Conservation (phyloP, 2,888 invertebrate genomes). For the Fragum whitleyi region DNA sequence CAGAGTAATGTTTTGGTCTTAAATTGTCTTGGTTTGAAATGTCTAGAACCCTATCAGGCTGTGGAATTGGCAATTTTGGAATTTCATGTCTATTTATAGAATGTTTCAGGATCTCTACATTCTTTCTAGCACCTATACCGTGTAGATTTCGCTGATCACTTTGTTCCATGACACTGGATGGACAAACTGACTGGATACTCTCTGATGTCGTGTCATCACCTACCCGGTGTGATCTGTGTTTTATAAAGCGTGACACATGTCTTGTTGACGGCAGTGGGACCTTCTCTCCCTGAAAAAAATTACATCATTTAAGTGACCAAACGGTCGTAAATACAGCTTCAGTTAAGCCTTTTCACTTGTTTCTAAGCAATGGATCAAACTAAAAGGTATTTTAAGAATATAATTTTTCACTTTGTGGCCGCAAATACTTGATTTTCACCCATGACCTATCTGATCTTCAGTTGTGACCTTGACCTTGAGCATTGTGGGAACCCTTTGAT, state of each 20-base stretch:
- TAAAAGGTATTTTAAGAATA: no score
- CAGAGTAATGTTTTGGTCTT: slow-evolving; percentile 22
- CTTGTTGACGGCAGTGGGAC: slow-evolving; percentile 64
- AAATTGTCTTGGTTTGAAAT: slow-evolving; percentile 50
- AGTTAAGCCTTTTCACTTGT: neutral
- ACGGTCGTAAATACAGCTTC: neutral
- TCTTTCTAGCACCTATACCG: neutral
- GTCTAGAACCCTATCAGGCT: slow-evolving; percentile 27
- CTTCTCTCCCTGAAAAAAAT: slow-evolving; percentile 57
- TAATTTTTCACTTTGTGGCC: no score
- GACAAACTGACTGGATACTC: slow-evolving; percentile 40
- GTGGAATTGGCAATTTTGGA: slow-evolving; percentile 2
- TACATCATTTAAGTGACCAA: no score
- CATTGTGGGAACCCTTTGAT: no score
- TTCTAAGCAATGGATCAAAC: no score
- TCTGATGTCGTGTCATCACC: slow-evolving; percentile 39
- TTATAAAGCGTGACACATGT: slow-evolving; percentile 41
- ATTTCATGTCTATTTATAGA: neutral
- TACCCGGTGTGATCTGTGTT: slow-evolving; percentile 16
- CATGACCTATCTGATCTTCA: no score
- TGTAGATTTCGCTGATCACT: neutral
- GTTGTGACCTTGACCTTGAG: no score
- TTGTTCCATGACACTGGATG: neutral
- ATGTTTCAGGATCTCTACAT: neutral
- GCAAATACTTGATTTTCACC: no score